Percentiles rank a stretch among this genome's conserved stretches.
Evolutionary conservation across 2,888 invertebrate genomes (phyloP).

Genomic region (Rotaria magnacalcarata): DNA sequence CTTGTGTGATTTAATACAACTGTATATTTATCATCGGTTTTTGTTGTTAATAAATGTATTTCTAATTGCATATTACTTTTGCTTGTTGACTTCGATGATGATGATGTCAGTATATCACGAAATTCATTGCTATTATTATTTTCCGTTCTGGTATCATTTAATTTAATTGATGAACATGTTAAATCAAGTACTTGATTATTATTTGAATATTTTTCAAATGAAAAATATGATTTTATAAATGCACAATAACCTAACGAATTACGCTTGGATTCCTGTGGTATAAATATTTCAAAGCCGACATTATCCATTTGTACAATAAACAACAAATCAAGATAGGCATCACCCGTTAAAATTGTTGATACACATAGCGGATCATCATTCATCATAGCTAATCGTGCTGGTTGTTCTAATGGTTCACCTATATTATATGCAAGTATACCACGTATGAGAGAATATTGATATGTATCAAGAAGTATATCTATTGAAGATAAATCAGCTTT

Average conservation of each 20-base stretch:
- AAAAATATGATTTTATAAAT: constrained; percentile 74
- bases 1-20: constrained; percentile 88
- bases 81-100: constrained; percentile 46
- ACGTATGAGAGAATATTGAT: constrained; percentile 79
- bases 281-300: constrained; percentile 70
- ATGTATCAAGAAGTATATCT: constrained; percentile 73
- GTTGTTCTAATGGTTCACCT: constrained; percentile 72
- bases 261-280: constrained; percentile 38
- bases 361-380: constrained; percentile 41
- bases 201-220: constrained; percentile 79
- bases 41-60: constrained; percentile 63
- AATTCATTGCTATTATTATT: constrained; percentile 71
- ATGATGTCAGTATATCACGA: constrained; percentile 49
- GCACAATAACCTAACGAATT: constrained; percentile 33
- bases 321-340: constrained; percentile 74
- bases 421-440: constrained; percentile 83
- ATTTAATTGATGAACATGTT: constrained; percentile 80
- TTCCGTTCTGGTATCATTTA: constrained; percentile 68
- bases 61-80: constrained; percentile 60
- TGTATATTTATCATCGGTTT: constrained; percentile 72
- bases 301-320: constrained; percentile 77
- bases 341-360: constrained; percentile 58
- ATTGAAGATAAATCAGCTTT: constrained; percentile 79
- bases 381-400: constrained; percentile 46
- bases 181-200: constrained; percentile 83